Conservation (phyloP, 2,113 vertebrate species). For the Halcyon malimbica region DNA sequence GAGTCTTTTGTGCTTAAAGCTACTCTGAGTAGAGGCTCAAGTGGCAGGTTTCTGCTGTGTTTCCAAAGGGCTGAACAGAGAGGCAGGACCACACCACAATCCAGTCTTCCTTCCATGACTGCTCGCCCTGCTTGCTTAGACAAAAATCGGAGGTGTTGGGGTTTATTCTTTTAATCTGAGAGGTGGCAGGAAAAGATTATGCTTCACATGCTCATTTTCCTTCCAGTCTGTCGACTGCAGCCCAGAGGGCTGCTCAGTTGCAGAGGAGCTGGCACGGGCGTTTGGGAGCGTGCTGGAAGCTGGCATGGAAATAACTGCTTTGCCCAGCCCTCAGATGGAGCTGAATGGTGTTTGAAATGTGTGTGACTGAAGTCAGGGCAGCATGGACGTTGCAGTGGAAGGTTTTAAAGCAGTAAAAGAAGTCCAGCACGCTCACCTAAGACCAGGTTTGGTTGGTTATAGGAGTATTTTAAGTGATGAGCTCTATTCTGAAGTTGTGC, state of each 20-base stretch:
- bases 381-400: background rate
- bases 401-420: background rate
- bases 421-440: accelerated
- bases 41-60: background rate
- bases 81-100: background rate
- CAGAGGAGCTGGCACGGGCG: background rate
- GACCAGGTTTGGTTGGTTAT: background rate
- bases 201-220: background rate
- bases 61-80: background rate
- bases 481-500: background rate
- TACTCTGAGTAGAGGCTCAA: background rate
- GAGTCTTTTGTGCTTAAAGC: background rate
- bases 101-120: background rate
- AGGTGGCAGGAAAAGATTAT: background rate
- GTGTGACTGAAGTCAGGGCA: background rate
- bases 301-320: background rate
- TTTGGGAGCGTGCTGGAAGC: constrained; percentile 3
- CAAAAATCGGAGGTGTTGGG: background rate
- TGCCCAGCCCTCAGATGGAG: background rate
- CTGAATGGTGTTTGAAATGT: background rate
- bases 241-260: constrained; percentile 35
- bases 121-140: background rate
- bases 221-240: background rate
- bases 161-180: background rate
- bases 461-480: background rate